Evolutionary conservation across 2,888 invertebrate genomes (phyloP), one percentile per base, ranked within the genome.

Genomic region (Oscheius onirici): DNA sequence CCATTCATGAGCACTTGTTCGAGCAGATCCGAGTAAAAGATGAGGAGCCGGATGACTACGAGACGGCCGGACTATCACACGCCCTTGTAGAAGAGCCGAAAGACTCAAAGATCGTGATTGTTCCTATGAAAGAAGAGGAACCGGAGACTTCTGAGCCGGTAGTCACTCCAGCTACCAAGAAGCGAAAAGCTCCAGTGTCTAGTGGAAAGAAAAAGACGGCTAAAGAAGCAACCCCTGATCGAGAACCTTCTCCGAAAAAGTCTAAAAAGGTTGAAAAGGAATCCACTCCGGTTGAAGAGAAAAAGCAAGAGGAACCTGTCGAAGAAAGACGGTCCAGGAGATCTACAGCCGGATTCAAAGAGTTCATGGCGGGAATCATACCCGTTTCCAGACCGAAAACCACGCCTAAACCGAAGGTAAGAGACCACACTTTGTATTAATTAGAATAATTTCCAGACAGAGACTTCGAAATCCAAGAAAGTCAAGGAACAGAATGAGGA

Each of bases 311-410:
- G 5, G 46, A 46, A 46, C n/a, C n/a, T n/a, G 46, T 15, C 5
- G 46, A 46, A 11, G 46, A 13, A 46, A 15, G 46, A 41, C 13
- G 17, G 15, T 20, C 20, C 20, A 40, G 58, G 6, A 40, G 58
- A 13, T 58, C 58, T 11, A 41, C 43, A 1, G 58, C 20, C 17
- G 58, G 58, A 41, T 58, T 58, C 20, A 58, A 58, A 24, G 58
- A 58, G 20, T 41, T 58, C 43, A 58, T 58, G 58, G 58, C 58
- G 20, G n/a, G 28, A 26, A 11, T 55, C 11, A 26, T 13, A n/a
- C 15, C 26, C 3, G 20, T 3, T 46, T n/a, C 55, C 28, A 2
- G 55, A 55, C n/a, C 26, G 8, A 52, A 52, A 46, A 8, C n/a
- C 6, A 46, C 20, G 5, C 17, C 20, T n/a, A 20, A 46, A 13